Conservation (phyloP, 2,888 invertebrate species). For the Nineta flava region DNA sequence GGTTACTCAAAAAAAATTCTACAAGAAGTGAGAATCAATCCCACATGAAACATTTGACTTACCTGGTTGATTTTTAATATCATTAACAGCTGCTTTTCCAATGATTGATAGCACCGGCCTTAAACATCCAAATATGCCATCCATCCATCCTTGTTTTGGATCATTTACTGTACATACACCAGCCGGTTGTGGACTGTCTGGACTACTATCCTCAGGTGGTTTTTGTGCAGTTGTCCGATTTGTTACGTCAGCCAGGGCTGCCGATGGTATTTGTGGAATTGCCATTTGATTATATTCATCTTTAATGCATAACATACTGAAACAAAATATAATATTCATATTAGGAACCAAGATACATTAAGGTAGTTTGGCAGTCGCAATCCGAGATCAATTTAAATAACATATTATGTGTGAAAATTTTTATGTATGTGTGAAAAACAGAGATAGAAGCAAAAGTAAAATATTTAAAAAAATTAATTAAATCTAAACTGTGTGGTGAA, state of each 20-base stretch:
- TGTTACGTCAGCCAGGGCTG: conserved; percentile 27
- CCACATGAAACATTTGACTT: conserved; percentile 12
- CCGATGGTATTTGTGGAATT: conserved; percentile 20
- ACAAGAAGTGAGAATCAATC: too few species aligned
- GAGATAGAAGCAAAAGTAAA: too few species aligned
- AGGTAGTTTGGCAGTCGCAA: too few species aligned
- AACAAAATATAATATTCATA: conserved; percentile 18
- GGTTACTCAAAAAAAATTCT: too few species aligned
- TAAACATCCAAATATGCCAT: conserved; percentile 76
- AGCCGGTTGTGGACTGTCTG: conserved; percentile 26
- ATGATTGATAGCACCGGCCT: conserved; percentile 77
- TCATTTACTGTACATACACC: conserved; percentile 13
- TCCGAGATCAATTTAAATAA: too few species aligned
- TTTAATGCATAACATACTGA: conserved; percentile 47
- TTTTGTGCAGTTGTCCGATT: conserved; percentile 15
- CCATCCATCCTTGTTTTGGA: conserved; percentile 54
- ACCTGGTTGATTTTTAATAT: conserved; percentile 47
- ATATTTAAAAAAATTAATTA: too few species aligned
- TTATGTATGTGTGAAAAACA: too few species aligned
- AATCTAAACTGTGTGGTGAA: too few species aligned
- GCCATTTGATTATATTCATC: conserved; percentile 42
- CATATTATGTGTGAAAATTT: too few species aligned
- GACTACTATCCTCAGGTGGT: conserved; percentile 30
- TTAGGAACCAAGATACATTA: too few species aligned
- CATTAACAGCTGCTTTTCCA: conserved; percentile 56